Conservation (phyloP, 2,113 vertebrate genomes). For the Sterna hirundo region DNA sequence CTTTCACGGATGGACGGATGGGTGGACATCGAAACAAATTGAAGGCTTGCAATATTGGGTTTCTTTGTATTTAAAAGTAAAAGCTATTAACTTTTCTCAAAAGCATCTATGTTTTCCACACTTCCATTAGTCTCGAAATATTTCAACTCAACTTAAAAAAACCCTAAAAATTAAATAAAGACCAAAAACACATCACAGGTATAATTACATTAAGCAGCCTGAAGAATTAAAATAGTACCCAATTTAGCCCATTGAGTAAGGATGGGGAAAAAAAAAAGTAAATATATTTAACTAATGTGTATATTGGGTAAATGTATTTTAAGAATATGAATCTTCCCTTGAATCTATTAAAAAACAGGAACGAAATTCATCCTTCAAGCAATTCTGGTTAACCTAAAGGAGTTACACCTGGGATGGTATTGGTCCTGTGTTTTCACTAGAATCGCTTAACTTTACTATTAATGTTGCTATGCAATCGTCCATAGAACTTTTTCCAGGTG, state of each 20-base stretch:
- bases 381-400: background rate
- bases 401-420: background rate
- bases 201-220: background rate
- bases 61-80: background rate
- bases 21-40: background rate
- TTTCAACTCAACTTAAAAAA: background rate
- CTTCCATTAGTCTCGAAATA: background rate
- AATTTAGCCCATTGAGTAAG: background rate
- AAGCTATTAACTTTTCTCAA: background rate
- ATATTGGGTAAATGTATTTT: background rate
- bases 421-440: background rate
- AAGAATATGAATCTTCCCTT: background rate
- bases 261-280: background rate
- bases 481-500: background rate
- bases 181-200: fast-evolving
- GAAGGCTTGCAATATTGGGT: background rate
- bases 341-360: background rate
- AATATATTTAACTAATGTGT: background rate
- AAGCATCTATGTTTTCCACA: background rate
- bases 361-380: background rate
- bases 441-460: background rate
- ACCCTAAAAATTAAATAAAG: background rate
- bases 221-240: background rate
- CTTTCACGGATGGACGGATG: background rate
- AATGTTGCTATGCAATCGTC: background rate